Percentiles rank a stretch among this genome's conserved stretches.
Conservation (phyloP, 2,888 invertebrate species). For the Oscheius myriophilus region DNA sequence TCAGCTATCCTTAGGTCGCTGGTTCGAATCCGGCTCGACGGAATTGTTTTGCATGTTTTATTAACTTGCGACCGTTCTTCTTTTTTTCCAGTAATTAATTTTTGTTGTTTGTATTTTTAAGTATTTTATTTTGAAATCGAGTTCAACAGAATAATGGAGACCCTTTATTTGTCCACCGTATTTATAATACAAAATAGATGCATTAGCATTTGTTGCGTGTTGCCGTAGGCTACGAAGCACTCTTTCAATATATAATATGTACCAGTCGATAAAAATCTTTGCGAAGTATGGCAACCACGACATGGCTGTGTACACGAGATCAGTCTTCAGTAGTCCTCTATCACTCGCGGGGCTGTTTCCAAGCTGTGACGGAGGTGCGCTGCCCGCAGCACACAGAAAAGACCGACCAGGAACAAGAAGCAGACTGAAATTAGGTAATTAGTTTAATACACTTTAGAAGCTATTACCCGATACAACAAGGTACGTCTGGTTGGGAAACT, state of each 20-base stretch:
- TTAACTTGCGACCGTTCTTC: too few species aligned
- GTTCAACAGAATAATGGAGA: too few species aligned
- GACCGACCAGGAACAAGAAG: conserved; percentile 8
- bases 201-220: too few species aligned
- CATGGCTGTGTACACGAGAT: conserved; percentile 20
- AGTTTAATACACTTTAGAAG: neutral
- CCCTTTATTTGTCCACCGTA: too few species aligned
- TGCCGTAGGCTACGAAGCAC: too few species aligned
- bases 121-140: too few species aligned
- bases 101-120: too few species aligned
- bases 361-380: conserved; percentile 20
- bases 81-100: too few species aligned
- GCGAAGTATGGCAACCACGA: conserved; percentile 17
- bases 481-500: conserved; percentile 18
- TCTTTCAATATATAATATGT: too few species aligned
- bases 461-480: conserved; percentile 16
- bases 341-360: conserved; percentile 15
- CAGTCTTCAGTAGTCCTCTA: conserved; percentile 21
- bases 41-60: conserved; percentile 1
- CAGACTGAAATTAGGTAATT: conserved; percentile 16
- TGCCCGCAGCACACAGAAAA: conserved; percentile 21
- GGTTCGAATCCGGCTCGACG: conserved; percentile 34
- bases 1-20: conserved; percentile 34
- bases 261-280: neutral
- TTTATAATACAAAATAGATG: too few species aligned